Conservation (phyloP, 2,888 invertebrate genomes). For the Hypomecis punctinalis region DNA sequence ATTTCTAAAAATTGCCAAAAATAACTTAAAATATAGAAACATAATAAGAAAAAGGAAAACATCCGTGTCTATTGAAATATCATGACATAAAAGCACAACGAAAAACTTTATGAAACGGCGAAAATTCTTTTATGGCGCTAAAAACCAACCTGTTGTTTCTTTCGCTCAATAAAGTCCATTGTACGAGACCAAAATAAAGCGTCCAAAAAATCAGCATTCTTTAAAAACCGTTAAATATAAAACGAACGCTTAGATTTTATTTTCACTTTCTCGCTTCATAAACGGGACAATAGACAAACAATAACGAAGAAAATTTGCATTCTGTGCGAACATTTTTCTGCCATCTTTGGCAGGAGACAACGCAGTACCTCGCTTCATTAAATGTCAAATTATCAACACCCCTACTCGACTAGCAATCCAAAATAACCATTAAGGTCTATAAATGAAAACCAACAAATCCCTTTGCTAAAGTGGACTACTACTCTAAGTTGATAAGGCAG, state of each 20-base stretch:
- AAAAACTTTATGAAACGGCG: constrained; percentile 3
- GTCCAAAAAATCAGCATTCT: constrained; percentile 35
- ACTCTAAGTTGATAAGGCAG: constrained; percentile 57
- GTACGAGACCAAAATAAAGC: constrained; percentile 25
- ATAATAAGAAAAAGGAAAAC: neutral
- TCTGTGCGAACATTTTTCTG: constrained; percentile 76
- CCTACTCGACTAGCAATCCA: constrained; percentile 67
- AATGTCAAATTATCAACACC: constrained; percentile 81
- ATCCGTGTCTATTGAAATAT: neutral
- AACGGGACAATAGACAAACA: constrained; percentile 81
- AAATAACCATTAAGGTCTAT: constrained; percentile 69
- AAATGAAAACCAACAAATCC: constrained; percentile 52
- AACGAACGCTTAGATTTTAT: constrained; percentile 49
- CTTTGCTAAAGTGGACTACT: constrained; percentile 49
- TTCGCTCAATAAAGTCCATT: constrained; percentile 19
- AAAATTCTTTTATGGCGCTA: constrained; percentile 5
- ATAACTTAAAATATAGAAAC: too few relatives aligned
- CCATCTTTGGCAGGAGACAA: constrained; percentile 75
- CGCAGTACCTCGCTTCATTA: constrained; percentile 79
- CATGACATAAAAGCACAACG: neutral
- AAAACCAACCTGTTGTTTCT: constrained; percentile 21
- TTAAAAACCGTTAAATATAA: constrained; percentile 51
- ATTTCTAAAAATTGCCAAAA: too few relatives aligned
- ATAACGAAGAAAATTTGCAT: constrained; percentile 80
- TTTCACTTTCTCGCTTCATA: constrained; percentile 71